Evolutionary conservation across 2,888 invertebrate species (phyloP).

Genomic region (Hirtodrosophila alboralis): DNA sequence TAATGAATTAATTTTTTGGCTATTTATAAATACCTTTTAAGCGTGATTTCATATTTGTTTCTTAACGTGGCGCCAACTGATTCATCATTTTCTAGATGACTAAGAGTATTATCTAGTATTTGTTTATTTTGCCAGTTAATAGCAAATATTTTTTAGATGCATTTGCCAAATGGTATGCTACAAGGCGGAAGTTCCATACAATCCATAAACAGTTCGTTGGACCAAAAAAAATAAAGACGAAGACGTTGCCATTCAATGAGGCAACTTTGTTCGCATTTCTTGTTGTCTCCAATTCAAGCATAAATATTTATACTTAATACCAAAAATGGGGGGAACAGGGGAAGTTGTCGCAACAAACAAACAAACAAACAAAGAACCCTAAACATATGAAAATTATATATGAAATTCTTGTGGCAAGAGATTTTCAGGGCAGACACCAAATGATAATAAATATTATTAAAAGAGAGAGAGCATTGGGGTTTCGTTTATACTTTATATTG

Average conservation of each 20-base stretch:
- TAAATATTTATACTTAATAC: constrained; percentile 73
- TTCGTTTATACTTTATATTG: constrained; percentile 1
- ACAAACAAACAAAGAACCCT: constrained; percentile 24
- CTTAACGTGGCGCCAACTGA: no score
- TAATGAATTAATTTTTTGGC: no score
- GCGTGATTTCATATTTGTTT: no score
- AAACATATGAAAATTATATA: constrained; percentile 50
- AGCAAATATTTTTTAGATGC: neutral
- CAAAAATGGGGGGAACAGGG: constrained; percentile 14
- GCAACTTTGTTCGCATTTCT: constrained; percentile 39
- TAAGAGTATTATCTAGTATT: neutral
- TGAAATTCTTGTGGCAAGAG: constrained; percentile 58
- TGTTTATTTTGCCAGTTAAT: no score
- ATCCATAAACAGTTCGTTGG: constrained; percentile 16
- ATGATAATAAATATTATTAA: constrained; percentile 70
- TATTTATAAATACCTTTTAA: no score
- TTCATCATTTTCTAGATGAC: no score
- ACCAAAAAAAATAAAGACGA: constrained; percentile 6
- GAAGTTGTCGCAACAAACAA: constrained; percentile 29
- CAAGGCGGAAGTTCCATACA: constrained; percentile 12
- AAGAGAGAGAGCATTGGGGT: constrained; percentile 29
- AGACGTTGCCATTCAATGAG: neutral
- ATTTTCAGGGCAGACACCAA: constrained; percentile 59
- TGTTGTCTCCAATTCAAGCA: constrained; percentile 55
- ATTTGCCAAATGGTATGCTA: constrained; percentile 1